Evolutionary conservation across 2,113 vertebrate genomes (phyloP).

Genomic region (Pseudorectes ferrugineus): DNA sequence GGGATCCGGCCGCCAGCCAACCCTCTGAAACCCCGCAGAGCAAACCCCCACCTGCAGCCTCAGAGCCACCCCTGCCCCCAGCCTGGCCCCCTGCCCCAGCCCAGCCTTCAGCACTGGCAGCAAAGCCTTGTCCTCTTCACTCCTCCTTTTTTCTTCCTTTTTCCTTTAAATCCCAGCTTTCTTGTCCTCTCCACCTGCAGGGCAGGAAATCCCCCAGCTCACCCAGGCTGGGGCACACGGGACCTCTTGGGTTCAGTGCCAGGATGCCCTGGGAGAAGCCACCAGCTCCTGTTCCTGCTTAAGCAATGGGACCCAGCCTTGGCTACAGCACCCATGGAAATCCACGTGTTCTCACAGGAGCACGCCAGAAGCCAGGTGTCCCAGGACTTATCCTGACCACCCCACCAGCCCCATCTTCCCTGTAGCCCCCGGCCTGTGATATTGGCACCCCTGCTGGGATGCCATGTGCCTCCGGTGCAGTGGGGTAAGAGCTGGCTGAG

Average conservation of each 20-base stretch:
- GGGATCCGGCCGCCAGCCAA: accelerated
- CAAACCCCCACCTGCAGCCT: neutral
- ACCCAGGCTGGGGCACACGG: accelerated
- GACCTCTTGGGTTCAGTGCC: accelerated
- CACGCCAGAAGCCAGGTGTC: accelerated
- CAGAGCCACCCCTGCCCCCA: neutral
- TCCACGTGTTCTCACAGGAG: neutral
- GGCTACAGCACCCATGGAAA: neutral
- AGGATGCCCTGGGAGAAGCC: neutral
- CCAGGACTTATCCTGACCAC: neutral
- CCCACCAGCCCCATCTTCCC: accelerated
- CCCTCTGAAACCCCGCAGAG: neutral
- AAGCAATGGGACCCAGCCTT: neutral
- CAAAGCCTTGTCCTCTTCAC: neutral
- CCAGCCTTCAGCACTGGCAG: neutral
- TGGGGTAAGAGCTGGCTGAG: accelerated
- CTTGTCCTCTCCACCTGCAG: neutral
- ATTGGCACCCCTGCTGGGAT: neutral
- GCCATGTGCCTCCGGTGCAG: accelerated
- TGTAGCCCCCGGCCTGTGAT: accelerated
- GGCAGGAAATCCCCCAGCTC: conserved; percentile 23
- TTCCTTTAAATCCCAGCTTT: neutral
- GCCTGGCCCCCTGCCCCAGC: neutral
- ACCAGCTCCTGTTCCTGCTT: neutral
- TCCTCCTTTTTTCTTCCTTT: neutral